Percentiles rank a stretch among this genome's conserved stretches.
These are phyloP conservation scores for Drosophila koepferae DNA, from an alignment of 2,888 invertebrate species.

Conservation along the genomic window DNA sequence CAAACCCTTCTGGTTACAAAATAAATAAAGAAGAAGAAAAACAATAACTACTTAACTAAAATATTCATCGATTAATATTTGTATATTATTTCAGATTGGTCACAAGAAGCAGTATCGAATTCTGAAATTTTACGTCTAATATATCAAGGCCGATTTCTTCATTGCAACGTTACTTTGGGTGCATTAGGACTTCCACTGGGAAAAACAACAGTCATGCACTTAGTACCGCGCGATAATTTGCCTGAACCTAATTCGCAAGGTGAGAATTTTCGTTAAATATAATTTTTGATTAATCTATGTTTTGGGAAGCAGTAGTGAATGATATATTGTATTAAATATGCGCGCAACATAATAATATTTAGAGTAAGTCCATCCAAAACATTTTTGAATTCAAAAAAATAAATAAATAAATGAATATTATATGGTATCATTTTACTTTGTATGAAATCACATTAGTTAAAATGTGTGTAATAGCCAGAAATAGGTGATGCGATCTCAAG, in stretches of 20 bases:
- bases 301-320: background rate
- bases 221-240: constrained; percentile 99
- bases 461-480: too few species aligned
- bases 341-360: too few species aligned
- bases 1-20: too few species aligned
- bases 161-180: constrained; percentile 99
- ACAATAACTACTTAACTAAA: background rate
- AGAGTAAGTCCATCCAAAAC: too few species aligned
- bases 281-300: background rate
- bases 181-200: constrained; percentile 98
- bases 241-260: constrained; percentile 99
- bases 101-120: constrained; percentile 96
- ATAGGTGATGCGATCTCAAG: too few species aligned
- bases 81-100: constrained; percentile 95
- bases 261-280: constrained; percentile 83
- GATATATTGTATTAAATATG: too few species aligned
- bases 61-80: background rate
- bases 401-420: too few species aligned
- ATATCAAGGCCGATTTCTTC: constrained; percentile 99
- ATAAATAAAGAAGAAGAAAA: too few species aligned
- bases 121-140: constrained; percentile 99
- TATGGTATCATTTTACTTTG: too few species aligned
- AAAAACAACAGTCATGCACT: constrained; percentile 99
- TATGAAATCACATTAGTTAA: too few species aligned
- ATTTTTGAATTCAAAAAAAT: too few species aligned